Percentiles rank a stretch among this genome's conserved stretches.
Evolutionary conservation across 35 echinoderm and acorn worm genomes (phyloP).

Genomic region (Apostichopus parvimensis): DNA sequence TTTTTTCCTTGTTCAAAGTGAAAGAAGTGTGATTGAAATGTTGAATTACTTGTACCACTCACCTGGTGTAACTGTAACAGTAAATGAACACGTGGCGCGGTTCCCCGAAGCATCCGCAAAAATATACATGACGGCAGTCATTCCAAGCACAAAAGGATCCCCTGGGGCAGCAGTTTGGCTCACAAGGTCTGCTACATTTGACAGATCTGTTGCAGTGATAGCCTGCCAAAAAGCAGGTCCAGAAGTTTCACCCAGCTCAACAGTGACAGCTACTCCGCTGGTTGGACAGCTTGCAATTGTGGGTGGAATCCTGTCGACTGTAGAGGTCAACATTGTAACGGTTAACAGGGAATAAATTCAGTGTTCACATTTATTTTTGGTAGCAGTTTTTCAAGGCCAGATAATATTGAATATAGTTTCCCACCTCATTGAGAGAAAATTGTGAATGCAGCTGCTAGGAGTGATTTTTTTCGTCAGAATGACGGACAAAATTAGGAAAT

Average conservation of each 20-base stretch:
- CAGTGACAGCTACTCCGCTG: neutral
- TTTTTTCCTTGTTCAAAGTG: too few species aligned
- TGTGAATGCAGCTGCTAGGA: neutral
- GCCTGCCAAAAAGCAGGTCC: conserved; percentile 57
- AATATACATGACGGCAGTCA: conserved; percentile 25
- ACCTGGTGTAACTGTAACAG: neutral
- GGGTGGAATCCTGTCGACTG: conserved; percentile 24
- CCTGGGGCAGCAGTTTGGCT: conserved; percentile 52
- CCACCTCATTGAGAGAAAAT: neutral
- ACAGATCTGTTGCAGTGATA: conserved; percentile 63
- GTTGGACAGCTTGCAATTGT: conserved; percentile 24
- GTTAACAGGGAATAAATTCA: neutral
- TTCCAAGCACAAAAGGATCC: conserved; percentile 45
- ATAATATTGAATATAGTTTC: neutral
- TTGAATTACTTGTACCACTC: neutral
- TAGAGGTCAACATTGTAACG: neutral
- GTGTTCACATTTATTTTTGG: neutral
- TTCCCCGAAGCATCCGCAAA: conserved; percentile 11
- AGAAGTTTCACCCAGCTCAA: conserved; percentile 35
- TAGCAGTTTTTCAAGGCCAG: too few species aligned
- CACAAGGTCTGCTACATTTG: conserved; percentile 26
- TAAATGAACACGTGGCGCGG: neutral
- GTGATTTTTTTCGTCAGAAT: too few species aligned
- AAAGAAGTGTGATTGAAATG: too few species aligned
- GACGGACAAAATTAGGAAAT: too few species aligned